Conservation (phyloP, 2,888 invertebrate genomes). For the Meganola albula region DNA sequence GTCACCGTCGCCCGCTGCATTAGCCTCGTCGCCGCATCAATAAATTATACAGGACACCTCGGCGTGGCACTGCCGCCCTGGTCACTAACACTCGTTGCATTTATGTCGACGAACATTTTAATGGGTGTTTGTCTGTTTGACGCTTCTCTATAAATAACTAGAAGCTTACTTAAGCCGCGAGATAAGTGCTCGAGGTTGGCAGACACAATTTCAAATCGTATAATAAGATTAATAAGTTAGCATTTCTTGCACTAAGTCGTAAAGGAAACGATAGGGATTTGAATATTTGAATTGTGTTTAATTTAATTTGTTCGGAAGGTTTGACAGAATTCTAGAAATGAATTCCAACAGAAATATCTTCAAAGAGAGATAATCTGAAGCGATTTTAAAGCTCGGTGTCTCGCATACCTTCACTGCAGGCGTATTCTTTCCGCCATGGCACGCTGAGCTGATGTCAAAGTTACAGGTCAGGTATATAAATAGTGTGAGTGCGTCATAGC, state of each 20-base stretch:
- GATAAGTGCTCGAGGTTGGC: slow-evolving; percentile 26
- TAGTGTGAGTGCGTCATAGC: slow-evolving; percentile 44
- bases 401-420: too few relatives aligned
- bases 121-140: slow-evolving; percentile 35
- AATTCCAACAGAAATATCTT: too few relatives aligned
- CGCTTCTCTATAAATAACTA: slow-evolving; percentile 20
- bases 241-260: too few relatives aligned
- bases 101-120: slow-evolving; percentile 45
- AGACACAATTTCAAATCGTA: slow-evolving; percentile 23
- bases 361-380: too few relatives aligned
- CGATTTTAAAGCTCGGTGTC: too few relatives aligned
- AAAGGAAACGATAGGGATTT: too few relatives aligned
- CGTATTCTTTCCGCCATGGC: too few relatives aligned
- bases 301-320: too few relatives aligned
- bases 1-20: slow-evolving; percentile 71
- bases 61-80: slow-evolving; percentile 49
- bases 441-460: slow-evolving; percentile 47
- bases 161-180: slow-evolving; percentile 8
- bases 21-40: slow-evolving; percentile 65
- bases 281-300: too few relatives aligned
- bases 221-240: too few relatives aligned
- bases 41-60: slow-evolving; percentile 65
- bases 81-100: slow-evolving; percentile 45
- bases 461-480: slow-evolving; percentile 53
- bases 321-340: too few relatives aligned